Base-by-base conservation (phyloP, 2,113 vertebrate species). In the Pyxicephalus adspersus region DNA sequence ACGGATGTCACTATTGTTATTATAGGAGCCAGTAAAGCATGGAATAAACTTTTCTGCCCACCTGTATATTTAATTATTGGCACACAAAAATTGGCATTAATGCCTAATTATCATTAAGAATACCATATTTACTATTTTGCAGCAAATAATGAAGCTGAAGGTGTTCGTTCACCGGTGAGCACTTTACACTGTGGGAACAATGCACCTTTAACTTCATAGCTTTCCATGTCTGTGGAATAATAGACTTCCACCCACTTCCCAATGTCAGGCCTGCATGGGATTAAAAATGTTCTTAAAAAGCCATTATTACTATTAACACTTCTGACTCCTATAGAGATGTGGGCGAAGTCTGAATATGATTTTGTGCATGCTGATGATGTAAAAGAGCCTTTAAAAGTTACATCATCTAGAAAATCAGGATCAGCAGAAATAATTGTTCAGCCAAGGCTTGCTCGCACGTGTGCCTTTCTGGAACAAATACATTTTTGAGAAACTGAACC, bases 281-380 rank as follows among this genome's bases (percentile, higher is more conserved):
- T 61, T 76, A 76, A 76, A 38, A 64, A 50, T 51, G 57, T 51
- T 64, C 58, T 64, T 76, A 50, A 76, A 76, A 76, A 76, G 38
- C 34, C 58, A 76, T 76, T 76, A 76, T 76, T 76, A 61, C 29
- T 76, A 76, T 76, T 76, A 76, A 76, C 34, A 50, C 58, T 64
- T 76, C 38, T 76, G 73, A 64, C 58, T 61, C 58, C 58, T 50
- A 60, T 74, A 9, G 71, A 17, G 71, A 74, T 34, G 71, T 74
- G 71, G 71, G 71, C 71, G 71, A 74, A 60, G 28, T 38, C n/a
- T 74, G 54, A 74, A 74, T 60, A 74, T 74, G 55, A 60, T 74
- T 74, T 74, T 38, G 31, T 51, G 58, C 57, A 63, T 51, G 38
- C 29, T 63, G 73, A 45, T 61, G 31, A 75, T 76, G 58, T 76